phyloP scores from a whole-genome alignment of 2,888 invertebrate genomes.

The Sisyra nigra region DNA sequence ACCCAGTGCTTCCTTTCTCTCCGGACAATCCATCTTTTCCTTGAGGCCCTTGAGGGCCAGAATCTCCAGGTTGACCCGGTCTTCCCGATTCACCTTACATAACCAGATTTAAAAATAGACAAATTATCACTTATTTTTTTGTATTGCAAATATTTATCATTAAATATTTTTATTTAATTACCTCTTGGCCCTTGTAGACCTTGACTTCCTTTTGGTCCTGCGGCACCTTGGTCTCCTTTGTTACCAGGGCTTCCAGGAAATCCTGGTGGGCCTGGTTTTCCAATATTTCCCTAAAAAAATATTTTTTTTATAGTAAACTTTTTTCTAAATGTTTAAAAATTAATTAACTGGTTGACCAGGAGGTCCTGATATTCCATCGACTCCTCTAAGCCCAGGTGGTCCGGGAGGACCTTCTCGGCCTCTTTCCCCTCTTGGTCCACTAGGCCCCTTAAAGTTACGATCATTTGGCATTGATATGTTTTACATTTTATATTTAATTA shows the following conservation, averaged over 20 bases:
- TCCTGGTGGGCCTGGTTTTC: slow-evolving; percentile 72
- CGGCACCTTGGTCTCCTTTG: slow-evolving; percentile 62
- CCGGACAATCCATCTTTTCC: slow-evolving; percentile 69
- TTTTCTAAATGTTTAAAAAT: not conserved
- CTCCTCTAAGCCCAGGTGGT: slow-evolving; percentile 58
- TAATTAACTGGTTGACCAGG: slow-evolving; percentile 54
- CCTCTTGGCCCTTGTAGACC: slow-evolving; percentile 67
- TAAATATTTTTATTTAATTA: no score
- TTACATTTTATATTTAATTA: no score
- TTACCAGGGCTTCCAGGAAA: slow-evolving; percentile 67
- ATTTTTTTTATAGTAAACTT: no score
- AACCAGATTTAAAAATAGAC: no score
- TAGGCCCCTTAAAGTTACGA: slow-evolving; percentile 42
- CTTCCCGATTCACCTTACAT: slow-evolving; percentile 55
- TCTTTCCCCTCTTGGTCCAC: slow-evolving; percentile 67
- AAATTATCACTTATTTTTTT: no score
- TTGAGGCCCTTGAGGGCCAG: slow-evolving; percentile 54
- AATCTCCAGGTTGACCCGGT: slow-evolving; percentile 60
- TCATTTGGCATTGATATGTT: slow-evolving; percentile 13
- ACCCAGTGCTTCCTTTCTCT: slow-evolving; percentile 64
- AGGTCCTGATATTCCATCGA: slow-evolving; percentile 62
- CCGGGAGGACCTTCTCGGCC: slow-evolving; percentile 72
- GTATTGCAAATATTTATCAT: no score
- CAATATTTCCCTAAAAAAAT: slow-evolving; percentile 56
- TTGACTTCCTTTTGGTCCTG: slow-evolving; percentile 65